Conservation (phyloP, 23 tunicate genomes). For the Styela clava region DNA sequence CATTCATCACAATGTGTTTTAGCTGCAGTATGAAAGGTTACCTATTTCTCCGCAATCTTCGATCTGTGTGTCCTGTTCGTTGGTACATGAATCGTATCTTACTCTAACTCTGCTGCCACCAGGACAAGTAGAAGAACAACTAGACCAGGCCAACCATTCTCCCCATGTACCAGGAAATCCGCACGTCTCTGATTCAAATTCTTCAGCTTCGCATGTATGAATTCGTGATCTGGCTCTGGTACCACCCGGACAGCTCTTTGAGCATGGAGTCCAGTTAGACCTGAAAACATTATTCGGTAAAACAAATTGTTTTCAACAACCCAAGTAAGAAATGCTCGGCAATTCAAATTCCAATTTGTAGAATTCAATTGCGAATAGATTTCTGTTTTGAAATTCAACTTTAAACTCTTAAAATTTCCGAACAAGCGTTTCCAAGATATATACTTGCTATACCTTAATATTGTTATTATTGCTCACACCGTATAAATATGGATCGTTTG, state of each 20-base stretch:
- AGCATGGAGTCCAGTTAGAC: slow-evolving; percentile 40
- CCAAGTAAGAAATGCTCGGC: too few relatives aligned
- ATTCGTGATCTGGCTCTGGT: slow-evolving; percentile 31
- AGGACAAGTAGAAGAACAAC: slow-evolving; percentile 90
- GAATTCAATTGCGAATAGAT: too few relatives aligned
- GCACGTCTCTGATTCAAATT: slow-evolving; percentile 48
- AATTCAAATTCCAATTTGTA: too few relatives aligned
- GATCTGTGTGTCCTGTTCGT: slow-evolving; percentile 19
- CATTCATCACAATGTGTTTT: too few relatives aligned
- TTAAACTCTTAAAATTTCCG: too few relatives aligned
- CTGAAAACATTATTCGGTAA: slow-evolving; percentile 29
- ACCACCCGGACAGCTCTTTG: slow-evolving; percentile 39
- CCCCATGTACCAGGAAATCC: slow-evolving; percentile 47
- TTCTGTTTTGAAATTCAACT: too few relatives aligned
- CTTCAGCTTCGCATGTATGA: slow-evolving; percentile 32
- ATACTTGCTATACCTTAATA: too few relatives aligned
- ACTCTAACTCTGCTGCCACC: slow-evolving; percentile 60
- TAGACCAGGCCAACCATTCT: slow-evolving; percentile 64
- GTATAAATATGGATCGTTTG: too few relatives aligned
- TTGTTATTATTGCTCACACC: too few relatives aligned
- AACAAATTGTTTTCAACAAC: too few relatives aligned
- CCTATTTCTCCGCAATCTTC: slow-evolving; percentile 57
- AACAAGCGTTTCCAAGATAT: too few relatives aligned
- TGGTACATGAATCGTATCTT: slow-evolving; percentile 48
- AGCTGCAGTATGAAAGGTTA: too few relatives aligned